Conservation (phyloP, 1,140 invertebrate species). For the Lasioglossum baleicum region DNA sequence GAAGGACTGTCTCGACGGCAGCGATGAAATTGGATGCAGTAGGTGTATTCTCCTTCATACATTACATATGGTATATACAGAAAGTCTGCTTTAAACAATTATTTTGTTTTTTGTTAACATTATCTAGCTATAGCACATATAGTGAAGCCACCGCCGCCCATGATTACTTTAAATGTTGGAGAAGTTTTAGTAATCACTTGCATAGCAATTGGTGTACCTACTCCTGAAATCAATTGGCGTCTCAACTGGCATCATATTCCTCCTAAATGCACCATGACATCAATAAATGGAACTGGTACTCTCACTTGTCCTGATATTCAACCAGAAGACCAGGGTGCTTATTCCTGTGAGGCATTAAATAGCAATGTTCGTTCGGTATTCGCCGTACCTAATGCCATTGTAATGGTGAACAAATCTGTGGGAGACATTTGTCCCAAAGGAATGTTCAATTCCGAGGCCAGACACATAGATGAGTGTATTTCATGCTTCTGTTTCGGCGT, state of each 20-base stretch:
- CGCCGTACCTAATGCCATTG: constrained; percentile 93
- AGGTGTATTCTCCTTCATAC: no score
- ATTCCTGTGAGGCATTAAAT: constrained; percentile 98
- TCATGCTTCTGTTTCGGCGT: constrained; percentile 97
- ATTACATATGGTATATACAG: no score
- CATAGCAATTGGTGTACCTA: constrained; percentile 92
- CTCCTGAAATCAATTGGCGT: constrained; percentile 95
- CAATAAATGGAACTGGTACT: constrained; percentile 88
- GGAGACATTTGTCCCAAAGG: constrained; percentile 86
- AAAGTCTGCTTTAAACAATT: no score
- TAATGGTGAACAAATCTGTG: constrained; percentile 86
- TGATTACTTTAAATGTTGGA: constrained; percentile 85
- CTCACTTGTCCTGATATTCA: constrained; percentile 90
- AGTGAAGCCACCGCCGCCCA: constrained; percentile 84
- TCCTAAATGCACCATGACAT: constrained; percentile 88
- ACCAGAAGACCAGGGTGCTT: constrained; percentile 93
- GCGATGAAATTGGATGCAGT: constrained; percentile 96
- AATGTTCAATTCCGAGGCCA: constrained; percentile 90
- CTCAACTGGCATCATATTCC: constrained; percentile 98
- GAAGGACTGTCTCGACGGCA: constrained; percentile 92
- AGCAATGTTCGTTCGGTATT: constrained; percentile 91
- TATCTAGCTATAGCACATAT: no score
- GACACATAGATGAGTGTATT: constrained; percentile 87
- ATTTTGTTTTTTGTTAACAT: no score
- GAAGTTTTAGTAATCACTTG: constrained; percentile 90